Evolutionary conservation across 2,888 invertebrate species (phyloP).

Genomic region (Chelonus formosanus): DNA sequence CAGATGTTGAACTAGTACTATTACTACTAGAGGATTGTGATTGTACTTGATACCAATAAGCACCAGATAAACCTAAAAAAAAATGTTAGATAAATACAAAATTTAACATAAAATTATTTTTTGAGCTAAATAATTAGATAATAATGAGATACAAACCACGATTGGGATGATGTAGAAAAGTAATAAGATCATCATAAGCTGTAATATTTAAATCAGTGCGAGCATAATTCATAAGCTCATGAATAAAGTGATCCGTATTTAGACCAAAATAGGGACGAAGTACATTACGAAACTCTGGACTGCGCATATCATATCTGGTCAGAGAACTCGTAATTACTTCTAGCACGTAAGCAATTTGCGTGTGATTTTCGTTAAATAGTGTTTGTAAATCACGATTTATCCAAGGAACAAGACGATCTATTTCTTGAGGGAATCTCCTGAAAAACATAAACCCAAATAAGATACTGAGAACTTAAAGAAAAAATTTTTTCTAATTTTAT

Average conservation of each 20-base stretch:
- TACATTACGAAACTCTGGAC: constrained; percentile 75
- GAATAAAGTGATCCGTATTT: constrained; percentile 85
- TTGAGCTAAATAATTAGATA: not conserved
- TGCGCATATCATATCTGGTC: constrained; percentile 73
- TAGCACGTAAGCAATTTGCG: constrained; percentile 74
- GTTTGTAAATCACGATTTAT: constrained; percentile 85
- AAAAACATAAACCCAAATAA: constrained; percentile 46
- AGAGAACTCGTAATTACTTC: constrained; percentile 76
- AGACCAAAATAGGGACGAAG: constrained; percentile 75
- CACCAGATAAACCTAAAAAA: constrained; percentile 46
- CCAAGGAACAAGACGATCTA: constrained; percentile 87
- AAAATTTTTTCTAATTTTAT: too few species aligned
- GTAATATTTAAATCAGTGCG: constrained; percentile 86
- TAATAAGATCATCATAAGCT: constrained; percentile 79
- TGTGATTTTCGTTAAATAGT: constrained; percentile 73
- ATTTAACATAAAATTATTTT: too few species aligned
- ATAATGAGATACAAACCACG: constrained; percentile 16
- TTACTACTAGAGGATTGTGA: constrained; percentile 45
- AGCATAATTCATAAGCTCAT: constrained; percentile 88
- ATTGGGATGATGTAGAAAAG: constrained; percentile 67
- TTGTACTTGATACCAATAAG: constrained; percentile 44
- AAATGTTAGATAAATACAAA: too few species aligned
- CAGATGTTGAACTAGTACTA: constrained; percentile 45
- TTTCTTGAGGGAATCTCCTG: constrained; percentile 81
- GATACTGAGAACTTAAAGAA: too few species aligned